Evolutionary conservation across 2,113 vertebrate species (phyloP), one percentile per base, ranked within the genome.

Genomic region (Triplophysa tibetana): DNA sequence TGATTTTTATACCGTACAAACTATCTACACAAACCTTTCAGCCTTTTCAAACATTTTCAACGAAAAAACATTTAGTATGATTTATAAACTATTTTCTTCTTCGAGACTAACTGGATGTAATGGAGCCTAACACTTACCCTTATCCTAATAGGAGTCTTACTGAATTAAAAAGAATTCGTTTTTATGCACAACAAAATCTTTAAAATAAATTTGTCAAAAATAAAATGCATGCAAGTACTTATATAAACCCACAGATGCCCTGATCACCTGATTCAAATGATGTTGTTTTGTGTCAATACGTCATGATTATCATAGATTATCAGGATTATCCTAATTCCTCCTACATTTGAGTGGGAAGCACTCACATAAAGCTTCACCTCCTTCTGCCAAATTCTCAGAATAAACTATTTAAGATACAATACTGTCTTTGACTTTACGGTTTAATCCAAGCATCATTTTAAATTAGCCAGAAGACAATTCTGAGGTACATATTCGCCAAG

Each of bases 241-340:
- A 16, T 61, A 62, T 62, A 24, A 62, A 62, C 21, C 72, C 72
- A 75, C 58, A 75, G n/a, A 43, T 74, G 50, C n/a, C 12, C 52
- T 60, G 11, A 58, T 60, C n/a, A 58, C 58, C 52, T 58, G 24
- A n/a, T 38, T 26, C 41, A 45, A 26, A 48, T 45, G 41, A 45
- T 75, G 43, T n/a, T 62, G 58, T 29, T 63, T 38, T 8, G 23
- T 75, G 73, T 75, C 73, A 75, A 43, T 2, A 75, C 58, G 73
- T 63, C 73, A 75, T 24, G 70, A 61, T 74, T 45, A 60, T 45
- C 70, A 61, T 29, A 29, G 2, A 29, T 29, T 29, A 29, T 29
- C 26, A 29, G 26, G 26, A 29, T 29, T 29, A 29, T 75, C 56
- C 38, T 17, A 58, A 58, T 75, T 75, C 73, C 58, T 75, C 73